These are phyloP conservation scores for Premnoplex brunnescens DNA, from an alignment of 2,797 vertebrate genomes.

Conservation along the genomic window DNA sequence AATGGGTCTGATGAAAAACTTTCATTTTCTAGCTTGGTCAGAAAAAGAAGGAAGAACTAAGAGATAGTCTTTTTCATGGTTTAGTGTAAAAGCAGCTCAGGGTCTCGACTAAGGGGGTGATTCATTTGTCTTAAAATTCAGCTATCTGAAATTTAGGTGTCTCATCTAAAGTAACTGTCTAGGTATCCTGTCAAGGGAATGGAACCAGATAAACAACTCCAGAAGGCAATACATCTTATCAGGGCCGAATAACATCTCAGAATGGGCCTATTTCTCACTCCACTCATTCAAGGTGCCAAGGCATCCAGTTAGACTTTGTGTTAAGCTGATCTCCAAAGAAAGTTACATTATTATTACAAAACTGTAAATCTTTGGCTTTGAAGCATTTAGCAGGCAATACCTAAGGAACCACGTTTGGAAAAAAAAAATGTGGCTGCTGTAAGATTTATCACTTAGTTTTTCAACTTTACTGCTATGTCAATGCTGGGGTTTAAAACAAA, in stretches of 20 bases:
- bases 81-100: neutral
- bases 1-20: neutral
- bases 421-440: neutral
- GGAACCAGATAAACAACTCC: neutral
- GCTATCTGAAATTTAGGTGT: neutral
- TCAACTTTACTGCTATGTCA: neutral
- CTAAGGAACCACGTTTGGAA: neutral
- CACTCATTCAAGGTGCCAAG: neutral
- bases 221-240: neutral
- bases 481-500: neutral
- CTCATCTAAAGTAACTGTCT: neutral
- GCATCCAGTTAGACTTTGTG: neutral
- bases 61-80: fast-evolving
- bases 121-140: neutral
- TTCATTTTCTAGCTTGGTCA: neutral
- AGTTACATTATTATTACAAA: neutral
- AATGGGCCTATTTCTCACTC: neutral
- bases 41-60: neutral
- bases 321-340: neutral
- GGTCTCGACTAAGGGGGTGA: neutral
- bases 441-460: neutral
- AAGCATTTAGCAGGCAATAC: neutral
- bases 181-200: neutral
- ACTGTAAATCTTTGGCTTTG: neutral
- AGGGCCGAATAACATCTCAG: neutral